Evolutionary conservation across 2,797 vertebrate genomes (phyloP).

Genomic region (Ara ararauna): DNA sequence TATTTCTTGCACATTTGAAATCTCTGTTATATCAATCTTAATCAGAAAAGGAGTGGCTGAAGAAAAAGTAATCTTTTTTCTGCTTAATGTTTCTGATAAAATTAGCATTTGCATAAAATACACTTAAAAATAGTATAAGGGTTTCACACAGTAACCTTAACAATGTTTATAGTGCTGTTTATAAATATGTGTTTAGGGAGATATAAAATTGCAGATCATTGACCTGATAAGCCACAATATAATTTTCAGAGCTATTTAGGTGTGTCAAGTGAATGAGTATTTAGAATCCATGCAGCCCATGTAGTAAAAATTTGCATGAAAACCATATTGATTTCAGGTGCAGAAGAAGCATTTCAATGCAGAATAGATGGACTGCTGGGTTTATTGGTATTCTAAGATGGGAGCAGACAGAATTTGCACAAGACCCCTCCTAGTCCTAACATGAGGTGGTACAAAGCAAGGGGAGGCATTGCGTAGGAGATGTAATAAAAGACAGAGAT

Average conservation of each 20-base stretch:
- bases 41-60: not conserved
- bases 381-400: not conserved
- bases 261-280: not conserved
- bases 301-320: slow-evolving; percentile 55
- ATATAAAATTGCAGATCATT: slow-evolving; percentile 44
- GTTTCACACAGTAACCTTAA: not conserved
- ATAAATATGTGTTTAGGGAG: slow-evolving; percentile 44
- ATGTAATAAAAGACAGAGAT: not conserved
- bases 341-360: not conserved
- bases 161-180: slow-evolving; percentile 22
- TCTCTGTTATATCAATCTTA: not conserved
- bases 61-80: not conserved
- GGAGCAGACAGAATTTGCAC: not conserved
- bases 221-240: slow-evolving; percentile 23
- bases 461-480: not conserved
- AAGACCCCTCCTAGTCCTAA: not conserved
- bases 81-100: slow-evolving; percentile 8
- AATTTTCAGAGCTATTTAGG: slow-evolving; percentile 29
- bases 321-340: not conserved
- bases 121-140: not conserved
- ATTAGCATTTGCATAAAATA: slow-evolving; percentile 1
- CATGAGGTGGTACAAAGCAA: not conserved
- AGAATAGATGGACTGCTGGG: not conserved
- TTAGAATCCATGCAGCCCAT: slow-evolving; percentile 2
- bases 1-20: slow-evolving; percentile 38